Percentiles rank a stretch among this genome's conserved stretches.
Conservation (phyloP, 2,113 vertebrate genomes). For the Caretta caretta region DNA sequence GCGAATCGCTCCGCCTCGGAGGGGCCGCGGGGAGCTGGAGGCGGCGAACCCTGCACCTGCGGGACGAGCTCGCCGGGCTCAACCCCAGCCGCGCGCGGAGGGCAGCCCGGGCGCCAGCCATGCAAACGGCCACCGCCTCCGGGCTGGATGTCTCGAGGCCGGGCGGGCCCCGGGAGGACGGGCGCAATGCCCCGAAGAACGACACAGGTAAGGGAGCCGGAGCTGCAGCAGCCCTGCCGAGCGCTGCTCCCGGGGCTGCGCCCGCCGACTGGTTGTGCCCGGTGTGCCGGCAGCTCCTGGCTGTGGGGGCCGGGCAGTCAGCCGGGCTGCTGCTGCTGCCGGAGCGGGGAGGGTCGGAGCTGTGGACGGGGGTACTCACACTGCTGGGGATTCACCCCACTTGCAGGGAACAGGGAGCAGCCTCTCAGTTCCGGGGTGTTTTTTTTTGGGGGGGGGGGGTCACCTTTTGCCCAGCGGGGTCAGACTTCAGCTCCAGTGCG, state of each 20-base stretch:
- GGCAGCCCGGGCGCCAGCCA: slow-evolving; percentile 29
- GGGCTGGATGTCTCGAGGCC: slow-evolving; percentile 71
- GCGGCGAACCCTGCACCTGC: background rate
- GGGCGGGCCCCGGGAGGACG: slow-evolving; percentile 45
- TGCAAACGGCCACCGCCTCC: slow-evolving; percentile 76
- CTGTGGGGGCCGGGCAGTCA: too few species aligned
- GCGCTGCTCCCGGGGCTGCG: too few species aligned
- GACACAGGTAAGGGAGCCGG: slow-evolving; percentile 78
- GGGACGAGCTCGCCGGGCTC: background rate
- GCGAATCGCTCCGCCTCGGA: background rate
- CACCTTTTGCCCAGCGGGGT: background rate
- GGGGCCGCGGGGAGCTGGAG: background rate
- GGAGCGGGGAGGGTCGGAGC: too few species aligned
- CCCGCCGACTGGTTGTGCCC: too few species aligned
- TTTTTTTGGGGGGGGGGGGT: too few species aligned
- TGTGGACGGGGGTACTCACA: rapidly evolving
- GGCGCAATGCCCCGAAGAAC: slow-evolving; percentile 38
- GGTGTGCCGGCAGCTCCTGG: too few species aligned
- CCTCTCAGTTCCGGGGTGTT: too few species aligned
- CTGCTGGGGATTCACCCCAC: too few species aligned
- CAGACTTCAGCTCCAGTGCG: background rate
- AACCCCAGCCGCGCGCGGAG: background rate
- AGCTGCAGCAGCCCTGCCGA: background rate
- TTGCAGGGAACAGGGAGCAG: too few species aligned
- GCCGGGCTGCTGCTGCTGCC: too few species aligned